Evolutionary conservation across 2,797 vertebrate species (phyloP), one percentile per base, ranked within the genome.

Genomic region (Balearica regulorum): DNA sequence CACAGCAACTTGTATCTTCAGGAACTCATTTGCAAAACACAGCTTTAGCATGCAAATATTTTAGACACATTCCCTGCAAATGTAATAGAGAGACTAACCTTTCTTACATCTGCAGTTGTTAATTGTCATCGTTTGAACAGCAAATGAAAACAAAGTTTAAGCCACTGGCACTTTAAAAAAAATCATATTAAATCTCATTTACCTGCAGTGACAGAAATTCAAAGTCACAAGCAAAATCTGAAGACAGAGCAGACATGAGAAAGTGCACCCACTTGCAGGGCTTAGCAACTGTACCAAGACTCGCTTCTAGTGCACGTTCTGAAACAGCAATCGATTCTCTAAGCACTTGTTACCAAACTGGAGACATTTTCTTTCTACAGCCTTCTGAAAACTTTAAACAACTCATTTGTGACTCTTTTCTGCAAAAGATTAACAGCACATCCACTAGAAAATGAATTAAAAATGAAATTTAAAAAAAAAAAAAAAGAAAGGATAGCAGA

Each of bases 131-230:
- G 76, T 95, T 48, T 11, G 35, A 98, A 95, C 91, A 95, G 93
- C 94, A 97, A 98, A 97, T 79, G 85, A 97, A 98, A 98, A 97
- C 97, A 97, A 97, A 97, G 95, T 96, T 97, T 96, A 97, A 97
- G 97, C 92, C 97, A 94, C 37, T 69, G 87, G 90, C 90, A 93
- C 94, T 96, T 96, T 4, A 58, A 65, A 89, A 71, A 97, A 89
- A 85, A 83, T 57, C 84, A 51, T 76, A 94, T 93, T 93, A 96
- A 96, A 97, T 93, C 90, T 61, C 7, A 89, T 97, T 97, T 93
- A 95, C 94, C 93, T 96, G 92, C 75, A 75, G 78, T 51, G 65
- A 93, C 35, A 95, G 94, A 97, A 97, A 96, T 90, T 94, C 95
- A 94, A 96, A 97, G 95, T 88, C 96, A 95, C 55, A 87, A 91